These are phyloP conservation scores for Helicorthomorpha holstii DNA, from an alignment of 1,140 invertebrate genomes.

Conservation along the genomic window DNA sequence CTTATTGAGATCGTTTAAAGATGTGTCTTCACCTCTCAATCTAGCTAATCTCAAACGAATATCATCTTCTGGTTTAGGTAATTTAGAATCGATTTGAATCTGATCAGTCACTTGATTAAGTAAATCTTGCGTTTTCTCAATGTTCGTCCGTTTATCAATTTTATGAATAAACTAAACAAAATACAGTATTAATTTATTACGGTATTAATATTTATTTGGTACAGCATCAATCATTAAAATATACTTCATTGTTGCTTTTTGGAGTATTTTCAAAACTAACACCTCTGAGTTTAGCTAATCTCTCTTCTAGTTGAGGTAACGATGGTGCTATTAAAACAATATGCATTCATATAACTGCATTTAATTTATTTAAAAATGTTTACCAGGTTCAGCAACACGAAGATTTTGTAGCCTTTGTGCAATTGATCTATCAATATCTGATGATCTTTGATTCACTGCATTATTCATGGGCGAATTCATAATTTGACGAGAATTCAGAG, in stretches of 20 bases:
- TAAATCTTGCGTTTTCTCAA: constrained; percentile 9
- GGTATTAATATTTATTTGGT: background rate
- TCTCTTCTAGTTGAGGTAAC: background rate
- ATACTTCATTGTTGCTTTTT: no score
- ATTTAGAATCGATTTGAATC: constrained; percentile 8
- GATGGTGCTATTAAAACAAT: background rate
- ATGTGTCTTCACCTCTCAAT: constrained; percentile 7
- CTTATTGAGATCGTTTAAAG: constrained; percentile 8
- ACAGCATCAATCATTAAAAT: background rate
- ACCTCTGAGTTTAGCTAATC: constrained; percentile 9
- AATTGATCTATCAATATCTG: constrained; percentile 3
- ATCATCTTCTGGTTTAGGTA: constrained; percentile 13
- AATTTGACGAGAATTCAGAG: background rate
- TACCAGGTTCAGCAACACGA: background rate
- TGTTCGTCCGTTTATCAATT: constrained; percentile 1
- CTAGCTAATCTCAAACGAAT: constrained; percentile 10
- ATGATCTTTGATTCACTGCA: no score
- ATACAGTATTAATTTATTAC: no score
- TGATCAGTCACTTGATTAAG: constrained; percentile 9
- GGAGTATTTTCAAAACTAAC: background rate
- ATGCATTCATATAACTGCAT: background rate
- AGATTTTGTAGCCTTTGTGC: constrained; percentile 9
- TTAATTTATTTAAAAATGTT: background rate
- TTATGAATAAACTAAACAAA: constrained; percentile 3
- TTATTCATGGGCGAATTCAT: no score